Conservation (phyloP, 2,888 invertebrate genomes). For the Deroplatys truncata region DNA sequence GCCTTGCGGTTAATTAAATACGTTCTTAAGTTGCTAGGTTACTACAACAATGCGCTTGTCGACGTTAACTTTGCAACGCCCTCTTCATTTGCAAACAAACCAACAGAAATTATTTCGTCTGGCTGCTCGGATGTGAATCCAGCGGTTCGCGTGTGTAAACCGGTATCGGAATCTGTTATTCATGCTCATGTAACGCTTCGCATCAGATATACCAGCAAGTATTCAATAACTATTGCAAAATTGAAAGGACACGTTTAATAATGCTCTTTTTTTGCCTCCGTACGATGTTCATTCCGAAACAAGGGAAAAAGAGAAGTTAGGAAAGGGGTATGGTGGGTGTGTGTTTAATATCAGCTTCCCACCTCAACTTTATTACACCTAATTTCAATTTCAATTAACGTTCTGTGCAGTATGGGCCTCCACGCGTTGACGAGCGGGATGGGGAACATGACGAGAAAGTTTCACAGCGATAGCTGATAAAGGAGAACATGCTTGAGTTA, state of each 20-base stretch:
- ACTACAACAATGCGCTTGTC: background rate
- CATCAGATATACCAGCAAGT: background rate
- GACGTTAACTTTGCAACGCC: background rate
- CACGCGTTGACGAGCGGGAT: background rate
- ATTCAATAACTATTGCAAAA: background rate
- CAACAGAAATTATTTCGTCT: background rate
- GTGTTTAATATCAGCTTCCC: background rate
- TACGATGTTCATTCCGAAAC: background rate
- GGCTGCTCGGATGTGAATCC: background rate
- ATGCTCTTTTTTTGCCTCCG: background rate
- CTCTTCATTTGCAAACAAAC: background rate
- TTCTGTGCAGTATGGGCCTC: background rate
- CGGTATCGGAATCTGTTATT: background rate
- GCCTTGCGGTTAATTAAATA: background rate
- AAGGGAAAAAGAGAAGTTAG: background rate
- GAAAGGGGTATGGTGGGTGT: background rate
- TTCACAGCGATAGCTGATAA: background rate
- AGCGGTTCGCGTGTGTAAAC: background rate
- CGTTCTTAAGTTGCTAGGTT: background rate
- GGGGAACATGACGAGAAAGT: background rate
- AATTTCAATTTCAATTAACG: constrained; percentile 21
- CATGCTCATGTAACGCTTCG: background rate
- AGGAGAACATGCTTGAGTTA: background rate
- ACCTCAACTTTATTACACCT: constrained; percentile 20
- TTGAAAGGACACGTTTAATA: background rate